These are phyloP conservation scores for Drosophila meridiana DNA, from an alignment of 2,888 invertebrate genomes.

Conservation along the genomic window DNA sequence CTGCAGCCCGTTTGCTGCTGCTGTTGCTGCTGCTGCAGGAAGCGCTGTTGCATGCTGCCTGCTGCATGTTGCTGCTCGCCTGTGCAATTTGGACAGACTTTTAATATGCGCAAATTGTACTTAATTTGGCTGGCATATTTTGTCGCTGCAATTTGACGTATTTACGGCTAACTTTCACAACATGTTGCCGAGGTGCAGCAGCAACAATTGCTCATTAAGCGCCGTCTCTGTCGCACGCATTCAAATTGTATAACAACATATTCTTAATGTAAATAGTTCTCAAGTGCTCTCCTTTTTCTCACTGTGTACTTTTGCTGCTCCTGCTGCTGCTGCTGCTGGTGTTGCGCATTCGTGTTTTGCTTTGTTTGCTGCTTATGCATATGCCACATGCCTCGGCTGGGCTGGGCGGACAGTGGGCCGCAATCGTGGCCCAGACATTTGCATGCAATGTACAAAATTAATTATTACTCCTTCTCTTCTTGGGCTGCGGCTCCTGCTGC, in stretches of 20 bases:
- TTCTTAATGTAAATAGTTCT: background rate
- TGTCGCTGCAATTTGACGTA: conserved; percentile 73
- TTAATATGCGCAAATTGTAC: conserved; percentile 79
- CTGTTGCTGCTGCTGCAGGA: conserved; percentile 55
- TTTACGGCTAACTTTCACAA: conserved; percentile 68
- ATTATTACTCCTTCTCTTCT: conserved; percentile 75
- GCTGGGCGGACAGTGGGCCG: conserved; percentile 11
- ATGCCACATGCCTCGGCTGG: conserved; percentile 57
- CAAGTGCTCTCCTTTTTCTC: conserved; percentile 3
- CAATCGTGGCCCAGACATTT: conserved; percentile 70
- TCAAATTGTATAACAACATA: background rate
- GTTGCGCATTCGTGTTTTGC: conserved; percentile 45
- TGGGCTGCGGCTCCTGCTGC: conserved; percentile 13
- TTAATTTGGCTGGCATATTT: conserved; percentile 77
- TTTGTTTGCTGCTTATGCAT: conserved; percentile 72
- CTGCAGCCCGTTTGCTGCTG: conserved; percentile 21
- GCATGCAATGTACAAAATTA: conserved; percentile 82
- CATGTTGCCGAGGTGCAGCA: conserved; percentile 62
- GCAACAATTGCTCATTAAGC: conserved; percentile 47
- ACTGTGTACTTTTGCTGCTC: conserved; percentile 15
- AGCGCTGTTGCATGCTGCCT: conserved; percentile 50
- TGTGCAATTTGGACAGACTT: conserved; percentile 73
- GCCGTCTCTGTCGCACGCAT: background rate
- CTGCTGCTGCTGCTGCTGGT: conserved; percentile 18
- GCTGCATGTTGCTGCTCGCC: conserved; percentile 33